phyloP scores from a whole-genome alignment of 2,113 vertebrate genomes.

The Pungitius pungitius region DNA sequence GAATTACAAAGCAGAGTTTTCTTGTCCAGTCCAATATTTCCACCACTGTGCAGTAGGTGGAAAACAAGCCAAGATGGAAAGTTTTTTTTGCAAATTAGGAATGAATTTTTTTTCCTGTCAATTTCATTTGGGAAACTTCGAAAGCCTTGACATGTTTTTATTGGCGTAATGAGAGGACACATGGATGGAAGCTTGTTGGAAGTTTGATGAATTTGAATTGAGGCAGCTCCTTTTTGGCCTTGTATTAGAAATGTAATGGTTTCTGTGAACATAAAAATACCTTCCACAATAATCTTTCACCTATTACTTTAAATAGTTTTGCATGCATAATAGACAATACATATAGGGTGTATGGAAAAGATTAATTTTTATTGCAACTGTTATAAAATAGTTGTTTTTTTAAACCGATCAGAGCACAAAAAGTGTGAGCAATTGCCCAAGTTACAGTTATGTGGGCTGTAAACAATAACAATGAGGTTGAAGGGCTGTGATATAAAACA shows the following conservation, averaged over 20 bases:
- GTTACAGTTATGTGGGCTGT: not conserved
- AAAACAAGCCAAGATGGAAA: slow-evolving; percentile 16
- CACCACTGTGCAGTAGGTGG: slow-evolving; percentile 28
- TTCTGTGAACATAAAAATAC: slow-evolving; percentile 6
- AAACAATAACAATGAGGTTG: slow-evolving; percentile 3
- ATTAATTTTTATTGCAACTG: slow-evolving; percentile 3
- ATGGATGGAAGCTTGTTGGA: slow-evolving; percentile 4
- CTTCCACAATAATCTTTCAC: not conserved
- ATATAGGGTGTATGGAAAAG: slow-evolving; percentile 3
- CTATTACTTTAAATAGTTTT: not conserved
- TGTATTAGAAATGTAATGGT: slow-evolving; percentile 9
- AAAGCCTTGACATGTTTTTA: slow-evolving; percentile 27
- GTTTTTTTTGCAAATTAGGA: slow-evolving; percentile 35
- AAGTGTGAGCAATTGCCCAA: not conserved
- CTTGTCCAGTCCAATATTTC: slow-evolving; percentile 38
- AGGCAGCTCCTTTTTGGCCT: slow-evolving; percentile 15
- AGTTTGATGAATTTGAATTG: slow-evolving; percentile 14
- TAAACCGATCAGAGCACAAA: not conserved
- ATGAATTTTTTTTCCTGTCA: slow-evolving; percentile 2
- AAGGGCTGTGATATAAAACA: slow-evolving; percentile 6
- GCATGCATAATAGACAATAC: not conserved
- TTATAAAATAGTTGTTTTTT: slow-evolving; percentile 8
- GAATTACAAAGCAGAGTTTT: slow-evolving; percentile 53
- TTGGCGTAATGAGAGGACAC: not conserved
- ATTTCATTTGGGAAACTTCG: slow-evolving; percentile 26